Base-by-base conservation (phyloP, 1,140 invertebrate species). In the Maconellicoccus hirsutus region DNA sequence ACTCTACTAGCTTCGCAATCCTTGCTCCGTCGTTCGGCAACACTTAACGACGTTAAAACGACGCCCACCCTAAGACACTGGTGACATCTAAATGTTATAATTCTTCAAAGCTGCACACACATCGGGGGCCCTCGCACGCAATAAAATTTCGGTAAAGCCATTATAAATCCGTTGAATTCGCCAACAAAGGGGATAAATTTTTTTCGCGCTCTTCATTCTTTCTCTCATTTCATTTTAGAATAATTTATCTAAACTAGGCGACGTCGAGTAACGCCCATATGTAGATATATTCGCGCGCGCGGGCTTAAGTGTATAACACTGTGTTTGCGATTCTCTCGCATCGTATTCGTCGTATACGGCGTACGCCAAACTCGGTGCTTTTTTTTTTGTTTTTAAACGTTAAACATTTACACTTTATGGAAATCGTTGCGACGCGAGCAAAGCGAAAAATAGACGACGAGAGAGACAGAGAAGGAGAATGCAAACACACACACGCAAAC, bases 211-310 rank as follows among this genome's bases (percentile, higher is more conserved):
- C n/a, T n/a, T n/a, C n/a, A n/a, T 22, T 61, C 19, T 61, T 61
- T 16, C 19, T 19, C 21, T 22, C 21, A 66, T 66, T 66, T 66
- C 61, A 66, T 66, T 66, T 66, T 66, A 66, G 21, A 66, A 66
- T 66, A 66, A 66, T 66, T 66, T 25, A 66, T 66, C 19, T 23
- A 23, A 10, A 66, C 8, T 25, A 25, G 25, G 61, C 61, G 25
- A 26, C 61, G 22, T 26, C 21, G 8, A 16, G 61, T 66, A 23
- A 66, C 61, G 61, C 61, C 25, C 61, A 66, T 26, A 66, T 66
- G 61, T 26, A 66, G 61, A 66, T 66, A 66, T 66, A 25, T 59
- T 19, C 21, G 4, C 21, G 61, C 3, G 21, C 61, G 21, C 61
- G 16, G 25, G 10, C 25, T 66, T 25, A 66, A 23, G 25, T 23